Evolutionary conservation across 2,797 vertebrate species (phyloP).

Genomic region (Nyctibius grandis): DNA sequence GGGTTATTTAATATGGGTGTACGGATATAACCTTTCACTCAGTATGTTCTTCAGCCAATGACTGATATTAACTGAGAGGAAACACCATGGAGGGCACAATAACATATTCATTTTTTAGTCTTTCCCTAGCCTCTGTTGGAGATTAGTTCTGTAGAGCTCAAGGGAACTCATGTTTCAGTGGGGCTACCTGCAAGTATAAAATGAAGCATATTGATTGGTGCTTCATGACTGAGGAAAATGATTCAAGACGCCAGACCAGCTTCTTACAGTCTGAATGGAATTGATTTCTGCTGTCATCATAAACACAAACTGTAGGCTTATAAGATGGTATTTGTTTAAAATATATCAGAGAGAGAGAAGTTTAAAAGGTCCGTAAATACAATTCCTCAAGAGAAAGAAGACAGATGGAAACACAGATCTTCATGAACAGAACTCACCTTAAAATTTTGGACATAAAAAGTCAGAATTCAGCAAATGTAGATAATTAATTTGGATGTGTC

Average conservation of each 20-base stretch:
- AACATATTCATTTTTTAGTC: neutral
- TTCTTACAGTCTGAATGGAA: neutral
- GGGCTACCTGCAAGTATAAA: neutral
- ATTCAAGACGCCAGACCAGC: neutral
- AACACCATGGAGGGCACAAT: neutral
- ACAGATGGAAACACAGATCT: neutral
- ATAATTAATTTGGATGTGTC: neutral
- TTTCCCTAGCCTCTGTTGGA: neutral
- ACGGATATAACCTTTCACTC: neutral
- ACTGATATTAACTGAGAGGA: neutral
- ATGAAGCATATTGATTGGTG: neutral
- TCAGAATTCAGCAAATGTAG: neutral
- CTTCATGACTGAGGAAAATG: neutral
- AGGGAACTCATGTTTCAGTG: neutral
- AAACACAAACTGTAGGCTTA: neutral
- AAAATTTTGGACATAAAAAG: neutral
- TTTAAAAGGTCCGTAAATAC: neutral
- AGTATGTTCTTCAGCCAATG: neutral
- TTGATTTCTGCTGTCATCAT: neutral
- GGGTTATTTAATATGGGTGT: neutral
- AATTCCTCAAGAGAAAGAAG: neutral
- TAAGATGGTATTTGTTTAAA: neutral
- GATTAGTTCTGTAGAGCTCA: neutral
- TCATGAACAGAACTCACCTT: neutral
- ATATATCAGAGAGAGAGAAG: neutral